These are phyloP conservation scores for Scaptomyza flava DNA, from an alignment of 2,888 invertebrate genomes.

Conservation along the genomic window DNA sequence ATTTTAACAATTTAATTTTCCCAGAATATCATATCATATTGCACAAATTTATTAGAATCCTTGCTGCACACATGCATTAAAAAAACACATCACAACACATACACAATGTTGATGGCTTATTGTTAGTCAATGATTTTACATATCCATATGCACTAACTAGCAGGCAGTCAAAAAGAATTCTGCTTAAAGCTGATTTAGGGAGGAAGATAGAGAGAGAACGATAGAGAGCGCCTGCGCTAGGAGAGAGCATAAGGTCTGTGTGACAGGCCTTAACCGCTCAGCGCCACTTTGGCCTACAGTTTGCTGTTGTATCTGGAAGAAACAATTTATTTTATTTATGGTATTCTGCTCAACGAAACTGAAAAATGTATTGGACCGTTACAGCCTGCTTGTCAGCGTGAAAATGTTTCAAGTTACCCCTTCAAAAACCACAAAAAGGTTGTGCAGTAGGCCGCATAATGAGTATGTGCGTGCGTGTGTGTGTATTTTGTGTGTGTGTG, in stretches of 20 bases:
- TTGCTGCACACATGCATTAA: slow-evolving; percentile 3
- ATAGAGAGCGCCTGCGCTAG: slow-evolving; percentile 41
- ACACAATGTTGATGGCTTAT: slow-evolving; percentile 61
- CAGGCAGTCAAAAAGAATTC: slow-evolving; percentile 1
- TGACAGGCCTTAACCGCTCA: not conserved
- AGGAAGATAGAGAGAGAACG: not conserved
- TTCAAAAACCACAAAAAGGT: slow-evolving; percentile 77
- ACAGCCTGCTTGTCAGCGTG: slow-evolving; percentile 18
- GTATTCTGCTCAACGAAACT: slow-evolving; percentile 61
- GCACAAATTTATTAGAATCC: slow-evolving; percentile 32
- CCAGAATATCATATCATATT: slow-evolving; percentile 6
- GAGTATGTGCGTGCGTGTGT: slow-evolving; percentile 38
- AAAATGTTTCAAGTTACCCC: slow-evolving; percentile 69
- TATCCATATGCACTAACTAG: slow-evolving; percentile 35
- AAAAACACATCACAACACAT: slow-evolving; percentile 9
- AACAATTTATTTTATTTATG: slow-evolving; percentile 56
- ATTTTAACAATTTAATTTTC: slow-evolving; percentile 3
- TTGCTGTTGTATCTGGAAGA: slow-evolving; percentile 43
- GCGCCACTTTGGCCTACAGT: slow-evolving; percentile 5
- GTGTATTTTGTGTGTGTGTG: slow-evolving; percentile 4
- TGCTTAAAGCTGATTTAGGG: slow-evolving; percentile 3
- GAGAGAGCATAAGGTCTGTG: slow-evolving; percentile 13
- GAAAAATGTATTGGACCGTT: slow-evolving; percentile 33
- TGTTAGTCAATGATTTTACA: slow-evolving; percentile 79
- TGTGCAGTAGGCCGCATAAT: slow-evolving; percentile 37